phyloP scores from a whole-genome alignment of 53 echinoderm and acorn worm genomes.

The Echinometra lucunter region DNA sequence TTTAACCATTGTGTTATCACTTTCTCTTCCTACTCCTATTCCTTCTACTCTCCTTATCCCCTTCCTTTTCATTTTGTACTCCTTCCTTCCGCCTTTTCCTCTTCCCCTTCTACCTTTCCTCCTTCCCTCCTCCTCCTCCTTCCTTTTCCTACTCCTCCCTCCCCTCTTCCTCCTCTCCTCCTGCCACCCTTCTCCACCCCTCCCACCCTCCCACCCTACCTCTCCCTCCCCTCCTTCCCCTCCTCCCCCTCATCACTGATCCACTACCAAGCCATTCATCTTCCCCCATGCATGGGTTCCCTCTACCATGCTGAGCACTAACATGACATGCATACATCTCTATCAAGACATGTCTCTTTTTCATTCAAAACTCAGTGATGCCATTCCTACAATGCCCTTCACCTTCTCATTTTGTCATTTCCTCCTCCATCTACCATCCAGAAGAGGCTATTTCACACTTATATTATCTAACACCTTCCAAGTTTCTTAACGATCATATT shows the following conservation, averaged over 20 bases:
- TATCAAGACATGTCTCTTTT: neutral
- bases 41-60: neutral
- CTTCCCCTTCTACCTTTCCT: neutral
- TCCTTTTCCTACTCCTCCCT: neutral
- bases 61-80: neutral
- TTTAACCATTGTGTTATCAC: neutral
- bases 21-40: neutral
- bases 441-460: neutral
- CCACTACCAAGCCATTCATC: neutral
- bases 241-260: neutral
- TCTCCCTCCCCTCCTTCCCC: neutral
- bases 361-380: constrained; percentile 23
- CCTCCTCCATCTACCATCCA: constrained; percentile 6
- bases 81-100: neutral
- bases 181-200: too few species aligned
- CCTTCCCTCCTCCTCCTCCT: neutral
- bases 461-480: neutral
- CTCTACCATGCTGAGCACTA: neutral
- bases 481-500: neutral
- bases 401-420: neutral
- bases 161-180: neutral
- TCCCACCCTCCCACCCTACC: neutral
- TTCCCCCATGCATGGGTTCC: neutral
- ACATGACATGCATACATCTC: constrained; percentile 5
- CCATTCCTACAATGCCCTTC: neutral